A percentile compares a stretch with the other conserved stretches of the same genome.
Evolutionary conservation across 2,888 invertebrate species (phyloP).

Genomic region (Parnassius orleans): DNA sequence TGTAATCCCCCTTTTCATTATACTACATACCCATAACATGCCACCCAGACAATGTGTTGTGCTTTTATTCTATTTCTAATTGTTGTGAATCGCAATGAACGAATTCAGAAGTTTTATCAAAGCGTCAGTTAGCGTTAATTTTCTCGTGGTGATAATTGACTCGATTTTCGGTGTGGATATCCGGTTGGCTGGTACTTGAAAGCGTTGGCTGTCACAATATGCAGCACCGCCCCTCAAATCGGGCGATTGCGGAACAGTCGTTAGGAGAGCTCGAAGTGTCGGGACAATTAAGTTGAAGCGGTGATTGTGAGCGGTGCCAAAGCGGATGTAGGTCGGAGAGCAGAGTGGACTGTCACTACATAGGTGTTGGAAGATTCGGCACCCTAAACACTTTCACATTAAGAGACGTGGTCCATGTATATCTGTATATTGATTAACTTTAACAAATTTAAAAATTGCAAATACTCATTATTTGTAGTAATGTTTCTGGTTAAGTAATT

Average conservation of each 20-base stretch:
- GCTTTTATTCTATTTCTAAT: slow-evolving; percentile 54
- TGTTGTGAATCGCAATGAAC: slow-evolving; percentile 47
- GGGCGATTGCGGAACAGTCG: slow-evolving; percentile 76
- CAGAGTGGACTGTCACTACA: slow-evolving; percentile 68
- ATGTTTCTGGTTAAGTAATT: no score
- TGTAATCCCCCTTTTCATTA: slow-evolving; percentile 77
- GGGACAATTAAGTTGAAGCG: slow-evolving; percentile 81
- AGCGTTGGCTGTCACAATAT: slow-evolving; percentile 52
- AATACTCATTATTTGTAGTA: no score
- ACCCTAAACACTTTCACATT: slow-evolving; percentile 38
- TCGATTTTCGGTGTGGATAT: slow-evolving; percentile 48
- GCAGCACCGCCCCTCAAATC: slow-evolving; percentile 69
- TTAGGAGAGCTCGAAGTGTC: slow-evolving; percentile 78
- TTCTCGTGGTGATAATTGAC: slow-evolving; percentile 59
- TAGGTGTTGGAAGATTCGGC: slow-evolving; percentile 61
- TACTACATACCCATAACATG: slow-evolving; percentile 54
- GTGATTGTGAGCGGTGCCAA: slow-evolving; percentile 79
- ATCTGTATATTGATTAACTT: no score
- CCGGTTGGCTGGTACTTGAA: slow-evolving; percentile 50
- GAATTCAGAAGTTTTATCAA: slow-evolving; percentile 55
- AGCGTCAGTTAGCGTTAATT: slow-evolving; percentile 49
- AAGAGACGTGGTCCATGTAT: no score
- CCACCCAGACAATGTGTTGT: slow-evolving; percentile 59
- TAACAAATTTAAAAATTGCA: no score
- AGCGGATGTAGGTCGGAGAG: slow-evolving; percentile 78